Base-by-base conservation (phyloP, 2,113 vertebrate species). In the Eretmochelys imbricata region DNA sequence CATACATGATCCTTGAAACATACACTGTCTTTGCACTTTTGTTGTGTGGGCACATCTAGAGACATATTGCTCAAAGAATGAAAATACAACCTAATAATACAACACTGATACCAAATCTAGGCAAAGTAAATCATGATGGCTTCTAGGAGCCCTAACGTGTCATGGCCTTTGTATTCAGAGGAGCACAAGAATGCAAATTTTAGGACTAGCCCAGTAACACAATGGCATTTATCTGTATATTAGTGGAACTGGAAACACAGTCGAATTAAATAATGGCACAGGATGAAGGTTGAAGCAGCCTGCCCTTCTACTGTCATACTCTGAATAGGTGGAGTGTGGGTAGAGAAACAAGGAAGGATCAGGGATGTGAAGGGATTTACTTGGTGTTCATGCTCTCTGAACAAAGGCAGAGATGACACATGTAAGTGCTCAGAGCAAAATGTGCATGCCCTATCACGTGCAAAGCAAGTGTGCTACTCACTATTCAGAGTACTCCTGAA, bases 391-490 rank as follows among this genome's bases (percentile, higher is more conserved):
- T 35, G 35, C 13, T 9, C 5, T 9, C 31, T 35, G 62, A 35
- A 65, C 22, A 55, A 25, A 65, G 35, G 62, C 31, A 65, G 31
- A 3, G 62, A 65, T 65, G 12, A 94, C 54, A 55, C 22, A 50
- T 7, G 29, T 65, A 65, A 65, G 31, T 65, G 12, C 35, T 35
- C 29, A 8, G 25, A 50, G 54, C 4, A 16, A 35, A 76, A 87
- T 2, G 8, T 50, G 78, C 9, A 22, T 10, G 69, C 13, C 2
- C 27, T 14, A 31, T 49, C 17, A 19, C 75, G 48, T 14, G 14
- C 2, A 0, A 0, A 87, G 24, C 31, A 53, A 72, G 59, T 8
- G 7, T 31, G 90, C 80, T 53, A 86, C 13, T 78, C 80, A 54
- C 72, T 38, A 51, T 31, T 57, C 27, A 88, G 29, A 35, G n/a